These are phyloP conservation scores for Camelus bactrianus DNA, from an alignment of 2,113 vertebrate species.

Conservation along the genomic window DNA sequence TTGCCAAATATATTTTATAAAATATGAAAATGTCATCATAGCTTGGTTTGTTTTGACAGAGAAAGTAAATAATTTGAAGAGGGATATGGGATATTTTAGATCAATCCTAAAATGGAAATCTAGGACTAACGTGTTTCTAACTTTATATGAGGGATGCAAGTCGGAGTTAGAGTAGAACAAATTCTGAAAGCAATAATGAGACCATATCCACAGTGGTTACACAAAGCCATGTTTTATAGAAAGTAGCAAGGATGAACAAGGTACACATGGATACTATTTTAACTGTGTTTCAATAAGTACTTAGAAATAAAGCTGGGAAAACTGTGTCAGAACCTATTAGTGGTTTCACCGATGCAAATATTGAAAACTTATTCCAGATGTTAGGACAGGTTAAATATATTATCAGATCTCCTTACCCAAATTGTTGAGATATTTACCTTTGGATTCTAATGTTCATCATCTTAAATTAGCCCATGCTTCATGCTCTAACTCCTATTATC, in stretches of 20 bases:
- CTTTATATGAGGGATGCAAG: not conserved
- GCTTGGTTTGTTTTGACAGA: conserved; percentile 14
- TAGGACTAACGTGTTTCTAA: not conserved
- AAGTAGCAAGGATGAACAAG: not conserved
- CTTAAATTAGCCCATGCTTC: not conserved
- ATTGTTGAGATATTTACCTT: conserved; percentile 50
- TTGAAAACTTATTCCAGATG: conserved; percentile 72
- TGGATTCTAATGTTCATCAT: not conserved
- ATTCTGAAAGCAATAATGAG: not conserved
- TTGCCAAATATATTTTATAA: not conserved
- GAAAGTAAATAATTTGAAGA: not conserved
- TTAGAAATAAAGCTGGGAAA: conserved; percentile 62
- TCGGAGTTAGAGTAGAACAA: not conserved
- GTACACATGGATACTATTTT: conserved; percentile 63
- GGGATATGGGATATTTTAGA: not conserved
- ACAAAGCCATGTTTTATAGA: conserved; percentile 1
- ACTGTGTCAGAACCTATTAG: conserved; percentile 65
- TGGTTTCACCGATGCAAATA: conserved; percentile 50
- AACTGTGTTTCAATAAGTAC: conserved; percentile 66
- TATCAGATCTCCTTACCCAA: conserved; percentile 29
- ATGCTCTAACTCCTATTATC: not conserved
- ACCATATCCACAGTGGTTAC: not conserved
- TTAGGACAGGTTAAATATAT: conserved; percentile 40
- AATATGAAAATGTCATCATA: not conserved
- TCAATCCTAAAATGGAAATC: not conserved